Percentiles rank a stretch among this genome's conserved stretches.
Evolutionary conservation across 2,888 invertebrate species (phyloP).

Genomic region (Conops quadrifasciatus): DNA sequence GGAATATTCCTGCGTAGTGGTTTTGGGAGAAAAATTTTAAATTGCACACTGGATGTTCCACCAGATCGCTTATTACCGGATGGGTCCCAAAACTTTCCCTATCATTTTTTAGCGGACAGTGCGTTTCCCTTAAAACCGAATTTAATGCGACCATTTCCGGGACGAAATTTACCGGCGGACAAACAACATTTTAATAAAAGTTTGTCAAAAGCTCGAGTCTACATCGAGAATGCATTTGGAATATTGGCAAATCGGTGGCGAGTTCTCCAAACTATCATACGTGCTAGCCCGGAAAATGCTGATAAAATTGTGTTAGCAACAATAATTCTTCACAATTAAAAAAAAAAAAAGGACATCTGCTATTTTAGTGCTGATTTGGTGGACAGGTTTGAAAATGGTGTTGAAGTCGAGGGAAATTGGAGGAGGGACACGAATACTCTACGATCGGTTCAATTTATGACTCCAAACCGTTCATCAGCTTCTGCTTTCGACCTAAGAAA

Average conservation of each 20-base stretch:
- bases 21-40: constrained; percentile 36
- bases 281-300: constrained; percentile 1
- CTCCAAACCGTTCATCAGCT: too few species aligned
- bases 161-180: not conserved
- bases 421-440: constrained; percentile 9
- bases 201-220: constrained; percentile 14
- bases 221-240: constrained; percentile 19
- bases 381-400: not conserved
- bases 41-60: constrained; percentile 19
- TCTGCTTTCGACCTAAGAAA: too few species aligned
- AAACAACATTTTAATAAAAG: constrained; percentile 11
- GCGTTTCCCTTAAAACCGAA: constrained; percentile 28
- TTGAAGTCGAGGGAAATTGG: not conserved
- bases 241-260: constrained; percentile 29
- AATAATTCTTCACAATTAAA: constrained; percentile 27
- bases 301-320: constrained; percentile 29
- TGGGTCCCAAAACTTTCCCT: constrained; percentile 5
- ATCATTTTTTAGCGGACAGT: constrained; percentile 34
- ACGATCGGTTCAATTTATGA: too few species aligned
- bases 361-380: constrained; percentile 9
- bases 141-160: constrained; percentile 28
- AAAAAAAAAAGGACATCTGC: not conserved
- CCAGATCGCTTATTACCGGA: constrained; percentile 15
- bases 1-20: constrained; percentile 31
- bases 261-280: constrained; percentile 9